Evolutionary conservation across 2,797 vertebrate genomes (phyloP).

Genomic region (Helostoma temminkii): DNA sequence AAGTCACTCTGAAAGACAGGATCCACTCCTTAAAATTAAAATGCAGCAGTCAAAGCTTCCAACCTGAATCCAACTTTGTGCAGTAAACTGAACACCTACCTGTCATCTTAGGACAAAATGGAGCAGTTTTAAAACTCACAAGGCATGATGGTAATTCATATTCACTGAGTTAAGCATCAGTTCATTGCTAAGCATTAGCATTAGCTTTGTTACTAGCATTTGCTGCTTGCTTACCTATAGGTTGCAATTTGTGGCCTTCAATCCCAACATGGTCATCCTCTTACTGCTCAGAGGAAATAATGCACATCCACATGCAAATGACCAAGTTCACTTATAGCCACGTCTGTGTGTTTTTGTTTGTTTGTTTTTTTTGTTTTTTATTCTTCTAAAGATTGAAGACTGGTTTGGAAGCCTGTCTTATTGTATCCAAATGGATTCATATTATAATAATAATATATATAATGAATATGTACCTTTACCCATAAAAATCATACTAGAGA

Average conservation of each 20-base stretch:
- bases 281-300: not conserved
- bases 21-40: conserved; percentile 16
- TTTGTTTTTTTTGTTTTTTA: too few relatives aligned
- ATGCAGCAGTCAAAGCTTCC: not conserved
- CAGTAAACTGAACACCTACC: too few relatives aligned
- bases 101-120: not conserved
- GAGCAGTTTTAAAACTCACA: not conserved
- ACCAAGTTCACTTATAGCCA: not conserved
- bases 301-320: conserved; percentile 1
- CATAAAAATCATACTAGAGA: not conserved
- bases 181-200: not conserved
- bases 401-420: not conserved
- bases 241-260: not conserved
- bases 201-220: not conserved
- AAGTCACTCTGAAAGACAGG: conserved; percentile 5
- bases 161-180: not conserved
- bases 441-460: too few relatives aligned
- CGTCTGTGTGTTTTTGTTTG: not conserved
- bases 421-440: conserved; percentile 3
- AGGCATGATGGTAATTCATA: too few relatives aligned
- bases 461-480: not conserved
- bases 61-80: not conserved
- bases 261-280: not conserved
- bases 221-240: conserved; percentile 4
- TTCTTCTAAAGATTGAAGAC: too few relatives aligned